Evolutionary conservation across 1,140 invertebrate genomes (phyloP).

Genomic region (Littorina saxatilis): DNA sequence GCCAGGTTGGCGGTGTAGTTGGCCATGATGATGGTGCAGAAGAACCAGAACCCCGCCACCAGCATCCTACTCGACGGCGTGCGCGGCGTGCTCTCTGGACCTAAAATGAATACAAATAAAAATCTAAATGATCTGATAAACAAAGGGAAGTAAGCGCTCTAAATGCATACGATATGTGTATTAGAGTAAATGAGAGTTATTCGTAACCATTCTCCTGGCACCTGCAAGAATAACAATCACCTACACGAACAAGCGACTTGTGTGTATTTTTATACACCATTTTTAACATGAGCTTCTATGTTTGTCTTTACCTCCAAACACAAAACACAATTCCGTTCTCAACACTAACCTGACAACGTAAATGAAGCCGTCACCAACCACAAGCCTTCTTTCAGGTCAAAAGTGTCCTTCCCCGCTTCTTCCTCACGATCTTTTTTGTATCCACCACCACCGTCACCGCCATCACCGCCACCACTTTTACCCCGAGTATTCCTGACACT

Average conservation of each 20-base stretch:
- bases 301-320: too few relatives aligned
- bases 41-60: constrained; percentile 95
- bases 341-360: constrained; percentile 85
- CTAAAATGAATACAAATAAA: constrained; percentile 32
- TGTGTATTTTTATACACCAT: too few relatives aligned
- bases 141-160: too few relatives aligned
- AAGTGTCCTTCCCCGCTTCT: constrained; percentile 4
- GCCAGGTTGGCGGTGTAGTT: constrained; percentile 74
- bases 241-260: too few relatives aligned
- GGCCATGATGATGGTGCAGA: constrained; percentile 93
- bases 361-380: constrained; percentile 96
- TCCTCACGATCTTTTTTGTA: not conserved
- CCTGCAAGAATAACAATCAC: not conserved
- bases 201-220: too few relatives aligned
- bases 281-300: too few relatives aligned
- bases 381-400: constrained; percentile 80
- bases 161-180: too few relatives aligned
- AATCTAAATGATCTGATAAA: too few relatives aligned
- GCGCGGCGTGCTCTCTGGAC: constrained; percentile 81
- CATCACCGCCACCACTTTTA: constrained; percentile 21
- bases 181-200: too few relatives aligned
- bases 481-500: constrained; percentile 39
- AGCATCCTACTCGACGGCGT: constrained; percentile 88
- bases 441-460: not conserved
- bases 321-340: too few relatives aligned